Base-by-base conservation (phyloP, 2,888 invertebrate genomes). In the Nezara viridula region DNA sequence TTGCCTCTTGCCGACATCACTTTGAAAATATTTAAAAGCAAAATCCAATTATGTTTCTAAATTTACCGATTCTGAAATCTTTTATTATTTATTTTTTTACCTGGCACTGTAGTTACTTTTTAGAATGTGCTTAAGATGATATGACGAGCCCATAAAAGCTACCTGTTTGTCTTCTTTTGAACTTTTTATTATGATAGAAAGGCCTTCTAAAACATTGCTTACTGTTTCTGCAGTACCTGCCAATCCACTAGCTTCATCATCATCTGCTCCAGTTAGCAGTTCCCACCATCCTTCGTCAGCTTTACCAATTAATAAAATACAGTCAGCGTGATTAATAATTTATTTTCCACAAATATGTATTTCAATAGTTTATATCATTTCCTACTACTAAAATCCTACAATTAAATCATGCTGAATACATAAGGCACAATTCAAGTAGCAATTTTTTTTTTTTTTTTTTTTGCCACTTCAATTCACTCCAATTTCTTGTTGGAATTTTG, bases 221-320 rank as follows among this genome's bases (percentile, higher is more conserved):
- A 97, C 95, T 27, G 95, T 94, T 92, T 96, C 96, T 90, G 96
- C 92, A 92, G 95, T 95, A 91, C 94, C 95, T 86, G 96, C 93
- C 16, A 97, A 93, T 91, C 94, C 95, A 49, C 94, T 93, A 0
- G 96, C 95, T 2, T 94, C 92, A 0, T 93, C 93, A 92, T 97
- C 96, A 1, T 95, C 95, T 0, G 96, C 95, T 92, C 96, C 96
- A 77, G 94, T 93, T 91, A 96, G 96, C 95, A 96, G 96, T 90
- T 93, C 93, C 91, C 95, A 95, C 97, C 97, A 97, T 24, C 96
- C 96, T 91, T 94, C 95, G 93, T 96, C 96, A 96, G 88, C 86
- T 50, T 60, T 73, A 32, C 37, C 66, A 73, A 73, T 73, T 4
- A 7, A 37, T 37, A 37, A 73, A 37, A 37, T 6, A 32, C 66